Evolutionary conservation across 2,113 vertebrate species (phyloP), one percentile per base, ranked within the genome.

Genomic region (Grantiella picta): DNA sequence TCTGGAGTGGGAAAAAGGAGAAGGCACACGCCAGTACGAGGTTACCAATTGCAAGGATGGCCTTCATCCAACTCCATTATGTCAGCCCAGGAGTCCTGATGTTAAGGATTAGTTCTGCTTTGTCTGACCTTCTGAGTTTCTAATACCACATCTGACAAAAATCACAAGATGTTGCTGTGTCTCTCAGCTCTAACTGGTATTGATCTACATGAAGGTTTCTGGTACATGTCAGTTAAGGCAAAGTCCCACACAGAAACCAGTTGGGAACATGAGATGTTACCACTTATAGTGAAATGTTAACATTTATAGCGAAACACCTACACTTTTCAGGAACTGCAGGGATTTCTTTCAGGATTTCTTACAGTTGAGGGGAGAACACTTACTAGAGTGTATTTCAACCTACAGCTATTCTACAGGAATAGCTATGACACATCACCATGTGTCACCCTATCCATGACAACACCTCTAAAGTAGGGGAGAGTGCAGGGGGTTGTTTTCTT

Each of bases 41-140:
- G 33, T 68, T 89, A 90, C 50, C 81, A 70, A 13, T 54, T 92
- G 65, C 47, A 79, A 50, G 44, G 52, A 69, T 85, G 76, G 89
- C 79, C 56, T 82, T 83, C 38, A 77, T 83, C 92, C 91, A 96
- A 82, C 20, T 77, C 54, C 35, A 54, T 90, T 89, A 72, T 93
- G 72, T 94, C 89, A 92, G 45, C 14, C 49, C 64, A 52, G 56
- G 40, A 95, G 84, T 66, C 81, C 89, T 86, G 85, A 91, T 95
- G 79, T 78, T 97, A 95, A 88, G 61, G 50, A 91, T 95, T 94
- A 91, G 64, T 93, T 96, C 89, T 94, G 91, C 72, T 92, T 94
- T 91, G 61, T 79, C 71, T 70, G 69, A 92, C n/a, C 69, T 78
- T 50, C 68, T 86, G 71, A 72, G 29, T 52, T 81, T 89, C 65